A percentile compares a stretch with the other conserved stretches of the same genome.
phyloP scores from a whole-genome alignment of 2,797 vertebrate genomes.

The Streptopelia turtur region DNA sequence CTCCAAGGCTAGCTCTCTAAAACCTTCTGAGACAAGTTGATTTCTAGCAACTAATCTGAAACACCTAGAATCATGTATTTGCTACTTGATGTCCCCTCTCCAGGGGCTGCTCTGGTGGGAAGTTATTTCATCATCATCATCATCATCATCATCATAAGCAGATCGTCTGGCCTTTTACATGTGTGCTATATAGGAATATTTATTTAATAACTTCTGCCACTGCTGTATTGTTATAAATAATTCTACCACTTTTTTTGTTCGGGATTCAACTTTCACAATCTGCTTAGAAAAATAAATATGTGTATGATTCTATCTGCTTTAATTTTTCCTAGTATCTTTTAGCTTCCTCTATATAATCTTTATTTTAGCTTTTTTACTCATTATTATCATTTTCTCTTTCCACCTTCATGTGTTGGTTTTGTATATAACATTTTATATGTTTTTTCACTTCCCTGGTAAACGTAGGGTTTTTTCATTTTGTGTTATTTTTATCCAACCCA shows the following conservation, averaged over 20 bases:
- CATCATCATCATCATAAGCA: not conserved
- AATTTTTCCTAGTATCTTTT: not conserved
- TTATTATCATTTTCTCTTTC: not conserved
- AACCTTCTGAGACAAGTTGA: not conserved
- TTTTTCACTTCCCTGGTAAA: constrained; percentile 35
- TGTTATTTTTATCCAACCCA: constrained; percentile 34
- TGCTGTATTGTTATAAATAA: not conserved
- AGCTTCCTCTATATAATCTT: not conserved
- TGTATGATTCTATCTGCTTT: not conserved
- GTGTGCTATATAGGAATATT: not conserved
- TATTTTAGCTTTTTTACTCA: not conserved
- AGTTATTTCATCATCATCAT: not conserved
- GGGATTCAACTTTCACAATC: not conserved
- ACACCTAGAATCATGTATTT: not conserved
- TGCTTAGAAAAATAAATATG: not conserved
- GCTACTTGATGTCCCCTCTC: not conserved
- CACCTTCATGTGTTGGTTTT: not conserved
- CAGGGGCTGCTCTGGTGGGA: not conserved
- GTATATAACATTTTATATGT: not conserved
- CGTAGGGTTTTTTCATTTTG: not conserved
- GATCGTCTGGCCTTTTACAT: not conserved
- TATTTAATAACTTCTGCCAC: not conserved
- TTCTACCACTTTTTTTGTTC: not conserved
- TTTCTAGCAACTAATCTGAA: not conserved
- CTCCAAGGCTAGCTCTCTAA: not conserved